Percentiles rank a stretch among this genome's conserved stretches.
Evolutionary conservation across 2,797 vertebrate genomes (phyloP).

Genomic region (Artibeus jamaicensis): DNA sequence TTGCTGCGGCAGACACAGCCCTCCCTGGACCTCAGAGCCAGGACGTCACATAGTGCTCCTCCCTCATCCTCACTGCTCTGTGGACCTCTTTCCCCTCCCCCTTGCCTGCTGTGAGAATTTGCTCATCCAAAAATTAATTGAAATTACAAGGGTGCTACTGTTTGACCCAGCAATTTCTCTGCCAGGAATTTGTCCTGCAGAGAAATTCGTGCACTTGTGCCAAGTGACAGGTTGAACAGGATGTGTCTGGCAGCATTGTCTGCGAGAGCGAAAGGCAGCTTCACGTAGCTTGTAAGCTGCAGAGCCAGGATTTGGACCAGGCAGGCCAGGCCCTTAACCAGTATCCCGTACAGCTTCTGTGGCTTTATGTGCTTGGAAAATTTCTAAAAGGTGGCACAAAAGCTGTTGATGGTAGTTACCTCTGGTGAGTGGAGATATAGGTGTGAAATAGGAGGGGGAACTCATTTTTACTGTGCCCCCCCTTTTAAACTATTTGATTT

Average conservation of each 20-base stretch:
- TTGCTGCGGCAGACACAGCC: slow-evolving; percentile 62
- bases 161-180: slow-evolving; percentile 3
- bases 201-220: neutral
- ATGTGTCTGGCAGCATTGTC: neutral
- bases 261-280: neutral
- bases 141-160: slow-evolving; percentile 11
- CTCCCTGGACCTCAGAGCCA: neutral
- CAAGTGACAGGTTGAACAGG: neutral
- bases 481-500: neutral
- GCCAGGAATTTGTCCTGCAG: neutral
- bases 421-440: slow-evolving; percentile 6
- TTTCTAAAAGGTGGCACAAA: neutral
- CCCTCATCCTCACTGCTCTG: neutral
- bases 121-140: slow-evolving; percentile 35
- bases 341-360: neutral
- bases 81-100: neutral
- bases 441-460: neutral
- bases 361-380: neutral
- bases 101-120: neutral
- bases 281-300: neutral
- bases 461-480: neutral
- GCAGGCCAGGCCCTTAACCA: too few relatives aligned
- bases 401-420: neutral
- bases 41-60: neutral
- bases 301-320: neutral